phyloP scores from a whole-genome alignment of 2,113 vertebrate genomes.

The Notothenia coriiceps region DNA sequence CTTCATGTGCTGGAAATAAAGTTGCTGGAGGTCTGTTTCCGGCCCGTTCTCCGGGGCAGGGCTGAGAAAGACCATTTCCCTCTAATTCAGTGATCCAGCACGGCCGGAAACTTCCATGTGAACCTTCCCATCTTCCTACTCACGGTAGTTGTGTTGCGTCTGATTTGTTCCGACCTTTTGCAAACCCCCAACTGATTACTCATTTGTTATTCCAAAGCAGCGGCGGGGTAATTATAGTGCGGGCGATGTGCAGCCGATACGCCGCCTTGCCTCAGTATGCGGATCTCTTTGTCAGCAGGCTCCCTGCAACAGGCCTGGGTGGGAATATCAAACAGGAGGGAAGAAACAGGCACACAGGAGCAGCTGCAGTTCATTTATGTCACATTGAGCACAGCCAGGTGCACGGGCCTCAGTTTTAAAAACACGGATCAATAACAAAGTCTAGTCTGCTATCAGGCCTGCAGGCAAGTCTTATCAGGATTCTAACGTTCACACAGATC shows the following conservation, averaged over 20 bases:
- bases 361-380: conserved; percentile 54
- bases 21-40: too few relatives aligned
- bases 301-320: conserved; percentile 43
- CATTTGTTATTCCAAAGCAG: conserved; percentile 41
- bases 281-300: conserved; percentile 37
- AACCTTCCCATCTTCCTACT: not conserved
- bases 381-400: conserved; percentile 22
- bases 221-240: conserved; percentile 39
- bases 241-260: conserved; percentile 43
- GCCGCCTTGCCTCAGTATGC: conserved; percentile 34
- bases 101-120: not conserved
- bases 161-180: conserved; percentile 5
- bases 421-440: conserved; percentile 28
- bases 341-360: conserved; percentile 40
- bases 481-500: not conserved
- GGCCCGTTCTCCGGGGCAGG: too few relatives aligned
- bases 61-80: too few relatives aligned
- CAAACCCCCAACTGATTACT: conserved; percentile 39
- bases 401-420: conserved; percentile 26
- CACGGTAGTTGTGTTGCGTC: not conserved
- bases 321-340: conserved; percentile 62
- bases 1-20: too few relatives aligned
- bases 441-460: conserved; percentile 32
- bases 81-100: too few relatives aligned
- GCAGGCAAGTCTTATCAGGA: not conserved